Evolutionary conservation across 2,888 invertebrate species (phyloP), one percentile per base, ranked within the genome.

Genomic region (Cosmorhoe ocellata): DNA sequence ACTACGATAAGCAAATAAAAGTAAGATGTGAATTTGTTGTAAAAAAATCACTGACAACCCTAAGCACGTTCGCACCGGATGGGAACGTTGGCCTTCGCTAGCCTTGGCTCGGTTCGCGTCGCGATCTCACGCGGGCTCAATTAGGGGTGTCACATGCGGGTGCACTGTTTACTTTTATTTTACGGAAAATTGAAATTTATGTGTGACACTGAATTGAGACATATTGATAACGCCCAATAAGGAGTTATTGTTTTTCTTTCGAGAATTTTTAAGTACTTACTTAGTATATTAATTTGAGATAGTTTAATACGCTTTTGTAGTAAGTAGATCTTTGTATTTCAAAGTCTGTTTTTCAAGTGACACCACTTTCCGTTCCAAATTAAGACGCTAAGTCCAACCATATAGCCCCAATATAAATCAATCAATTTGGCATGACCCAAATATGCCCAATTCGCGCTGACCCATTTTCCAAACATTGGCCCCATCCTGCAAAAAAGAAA

Each of bases 11-110:
- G n/a, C n/a, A n/a, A n/a, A n/a, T n/a, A n/a, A n/a, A n/a, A n/a
- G n/a, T n/a, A n/a, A n/a, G n/a, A n/a, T n/a, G 18, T 4, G 18
- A 2, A 18, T 18, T 18, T 18, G 18, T 3, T 4, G 4, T 18
- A 18, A 18, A 18, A 24, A 24, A 24, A 6, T 6, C 7, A 7
- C 3, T 26, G 44, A 10, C 46, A 48, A 24, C 47, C 54, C 54
- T 46, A 31, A 26, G 11, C 30, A 32, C 43, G 37, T 49, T 57
- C 55, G 59, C 58, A 61, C 63, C 66, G 67, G 68, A 65, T 60
- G 84, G 61, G 82, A 78, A 75, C 81, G 79, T 77, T 87, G 85
- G 85, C 85, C 86, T 87, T 86, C 84, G 73, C 76, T 81, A 85
- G 86, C 86, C 86, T 86, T 85, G 87, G 79, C 74, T 80, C 70